Base-by-base conservation (phyloP, 2,113 vertebrate species). In the Semnopithecus entellus region DNA sequence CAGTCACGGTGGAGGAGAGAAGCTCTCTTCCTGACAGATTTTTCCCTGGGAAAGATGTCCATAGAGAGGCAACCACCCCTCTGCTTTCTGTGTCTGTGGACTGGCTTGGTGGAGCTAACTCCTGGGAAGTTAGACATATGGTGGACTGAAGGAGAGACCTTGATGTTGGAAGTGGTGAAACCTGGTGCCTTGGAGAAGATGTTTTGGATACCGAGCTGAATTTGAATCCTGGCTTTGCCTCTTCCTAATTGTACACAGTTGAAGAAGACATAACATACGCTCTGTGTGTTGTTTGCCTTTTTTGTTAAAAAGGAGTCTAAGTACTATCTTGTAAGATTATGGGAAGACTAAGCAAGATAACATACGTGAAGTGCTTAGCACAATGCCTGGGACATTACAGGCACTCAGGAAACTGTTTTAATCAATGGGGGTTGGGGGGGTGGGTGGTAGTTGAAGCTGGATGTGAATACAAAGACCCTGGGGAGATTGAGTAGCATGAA, bases 351-450 rank as follows among this genome's bases (percentile, higher is more conserved):
- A 75, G 43, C 2, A 73, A 80, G 78, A 43, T 18, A 38, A 14
- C 32, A 11, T 5, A 48, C 2, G 1, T n/a, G 25, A 55, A 17
- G 73, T 76, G 23, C 30, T 86, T 11, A 20, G 64, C 64, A 88
- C 13, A 20, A 0, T 20, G 7, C 23, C 18, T 48, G 78, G 73
- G n/a, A 75, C 25, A 10, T 2, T 0, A 3, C 8, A 61, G 52
- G 35, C 12, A 1, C 40, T 73, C 5, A 6, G 75, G 18, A 38
- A 86, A 45, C 50, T 22, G 38, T 76, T n/a, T n/a, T 6, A 16
- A 40, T 50, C 90, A 30, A 14, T 13, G 43, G 80, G 22, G 12
- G 61, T 30, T 32, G 27, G 4, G 61, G 23, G 11, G 59, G 59
- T 30, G 30, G 52, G 10, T 12, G 16, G 80, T 30, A 30, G 35